Evolutionary conservation across 2,888 invertebrate species (phyloP), one percentile per base, ranked within the genome.

Genomic region (Drepanosiphum platanoidis): DNA sequence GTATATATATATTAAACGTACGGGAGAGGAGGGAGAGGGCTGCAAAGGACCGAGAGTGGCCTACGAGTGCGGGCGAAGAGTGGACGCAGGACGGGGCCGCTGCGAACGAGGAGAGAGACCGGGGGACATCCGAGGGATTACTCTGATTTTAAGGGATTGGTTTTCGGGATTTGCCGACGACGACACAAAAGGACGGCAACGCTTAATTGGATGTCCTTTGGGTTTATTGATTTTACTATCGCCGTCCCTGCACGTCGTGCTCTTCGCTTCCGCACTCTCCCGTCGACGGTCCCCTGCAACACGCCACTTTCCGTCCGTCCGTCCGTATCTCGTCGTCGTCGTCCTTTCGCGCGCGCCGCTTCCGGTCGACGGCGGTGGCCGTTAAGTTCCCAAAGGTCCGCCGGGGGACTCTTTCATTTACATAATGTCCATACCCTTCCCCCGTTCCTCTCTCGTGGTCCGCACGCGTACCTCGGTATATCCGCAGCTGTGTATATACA

Each of bases 321-420:
- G 72, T 68, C 64, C 75, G 39, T 78, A 52, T 81, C 70, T 39
- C 52, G n/a, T n/a, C n/a, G n/a, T n/a, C n/a, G n/a, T n/a, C n/a
- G n/a, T 81, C 70, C 58, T 75, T 18, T 46, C 78, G 52, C 52
- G 58, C 70, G 52, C 58, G 70, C 70, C 70, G 27, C 80, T 70
- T 81, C 80, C 82, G 82, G 82, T 82, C 82, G 82, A 64, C n/a
- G 72, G 64, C 72, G 72, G 82, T 58, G 46, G 82, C 82, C 83
- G 83, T 83, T 83, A 83, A 83, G 83, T 83, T 83, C 66, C 83
- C 83, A 75, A 52, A 83, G 83, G 83, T 83, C 83, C 80, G 70
- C 70, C 84, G 84, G 68, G 84, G 68, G 84, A 84, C 75, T 84
- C 84, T 84, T 86, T 87, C 87, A 87, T 87, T 87, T 87, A 81